phyloP scores from a whole-genome alignment of 2,797 vertebrate genomes.

The Uromys caudimaculatus region DNA sequence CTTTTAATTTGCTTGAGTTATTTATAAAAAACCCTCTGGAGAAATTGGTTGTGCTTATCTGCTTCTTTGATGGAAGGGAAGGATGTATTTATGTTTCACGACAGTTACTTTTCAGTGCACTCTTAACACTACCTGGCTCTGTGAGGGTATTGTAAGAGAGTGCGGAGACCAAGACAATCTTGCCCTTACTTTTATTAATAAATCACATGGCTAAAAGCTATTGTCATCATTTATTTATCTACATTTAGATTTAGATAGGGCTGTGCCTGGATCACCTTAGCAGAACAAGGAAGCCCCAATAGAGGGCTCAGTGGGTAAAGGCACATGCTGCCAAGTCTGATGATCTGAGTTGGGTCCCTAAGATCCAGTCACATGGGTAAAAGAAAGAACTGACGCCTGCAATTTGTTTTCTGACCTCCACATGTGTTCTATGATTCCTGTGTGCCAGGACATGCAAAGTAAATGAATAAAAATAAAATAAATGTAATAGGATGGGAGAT shows the following conservation, averaged over 20 bases:
- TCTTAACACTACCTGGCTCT: not conserved
- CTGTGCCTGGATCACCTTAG: not conserved
- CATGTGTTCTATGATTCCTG: not conserved
- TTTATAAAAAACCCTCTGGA: not conserved
- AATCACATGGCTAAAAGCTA: not conserved
- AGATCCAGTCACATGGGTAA: not conserved
- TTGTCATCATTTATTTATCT: not conserved
- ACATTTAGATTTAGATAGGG: not conserved
- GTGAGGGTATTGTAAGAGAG: not conserved
- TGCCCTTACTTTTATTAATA: not conserved
- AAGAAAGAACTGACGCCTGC: not conserved
- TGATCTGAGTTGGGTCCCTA: not conserved
- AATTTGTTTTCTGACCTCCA: not conserved
- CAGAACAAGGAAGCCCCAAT: not conserved
- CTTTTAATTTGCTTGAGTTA: conserved; percentile 29
- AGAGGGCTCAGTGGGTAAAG: not conserved
- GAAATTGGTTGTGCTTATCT: not conserved
- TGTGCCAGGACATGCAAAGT: not conserved
- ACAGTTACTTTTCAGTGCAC: not conserved
- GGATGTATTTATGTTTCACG: not conserved
- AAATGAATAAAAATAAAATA: not conserved
- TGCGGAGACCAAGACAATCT: not conserved
- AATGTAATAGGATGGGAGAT: not conserved
- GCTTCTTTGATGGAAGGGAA: not conserved
- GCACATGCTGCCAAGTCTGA: not conserved